Evolutionary conservation across 53 echinoderm and acorn worm genomes (phyloP).

Genomic region (Luidia sarsii): DNA sequence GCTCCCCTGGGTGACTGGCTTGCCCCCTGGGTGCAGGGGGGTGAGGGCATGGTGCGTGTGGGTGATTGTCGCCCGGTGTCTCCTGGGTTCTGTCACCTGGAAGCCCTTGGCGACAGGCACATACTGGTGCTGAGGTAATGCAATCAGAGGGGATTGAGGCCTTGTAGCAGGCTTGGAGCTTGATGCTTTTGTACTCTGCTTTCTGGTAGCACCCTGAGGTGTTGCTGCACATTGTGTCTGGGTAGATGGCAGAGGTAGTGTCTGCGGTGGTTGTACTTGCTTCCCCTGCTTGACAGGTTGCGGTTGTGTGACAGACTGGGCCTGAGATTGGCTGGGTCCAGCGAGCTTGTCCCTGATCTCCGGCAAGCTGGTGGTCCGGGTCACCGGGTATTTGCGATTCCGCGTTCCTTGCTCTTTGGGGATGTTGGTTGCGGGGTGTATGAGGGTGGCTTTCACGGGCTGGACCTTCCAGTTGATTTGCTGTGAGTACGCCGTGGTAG

Average conservation of each 20-base stretch:
- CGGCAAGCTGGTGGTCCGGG: background rate
- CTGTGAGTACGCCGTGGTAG: slow-evolving; percentile 5
- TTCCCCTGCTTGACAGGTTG: background rate
- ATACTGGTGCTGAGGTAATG: slow-evolving; percentile 4
- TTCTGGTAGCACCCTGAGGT: slow-evolving; percentile 29
- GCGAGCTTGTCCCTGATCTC: background rate
- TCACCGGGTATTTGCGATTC: background rate
- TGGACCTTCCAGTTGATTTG: slow-evolving; percentile 31
- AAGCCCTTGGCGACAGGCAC: background rate
- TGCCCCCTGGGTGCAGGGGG: background rate
- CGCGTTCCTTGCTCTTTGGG: background rate
- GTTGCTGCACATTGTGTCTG: background rate
- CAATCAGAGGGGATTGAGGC: background rate
- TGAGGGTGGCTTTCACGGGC: slow-evolving; percentile 10
- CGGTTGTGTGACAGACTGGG: background rate
- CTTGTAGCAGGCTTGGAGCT: background rate
- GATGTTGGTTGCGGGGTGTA: background rate
- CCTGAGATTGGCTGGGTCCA: background rate
- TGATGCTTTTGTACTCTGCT: background rate
- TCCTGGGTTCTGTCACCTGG: slow-evolving; percentile 15
- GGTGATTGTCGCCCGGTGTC: background rate
- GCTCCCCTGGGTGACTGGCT: background rate
- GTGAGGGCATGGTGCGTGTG: background rate
- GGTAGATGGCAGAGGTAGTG: background rate
- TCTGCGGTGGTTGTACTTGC: background rate